Percentiles rank a stretch among this genome's conserved stretches.
phyloP scores from a whole-genome alignment of 1,140 invertebrate species.

The honey bee (Apis mellifera) region Amel_HAv3.1 CM009939.2:8695001-8695500 shows the following conservation, averaged over 20 bases:
- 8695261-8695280: slow-evolving; percentile 47
- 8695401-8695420: background rate
- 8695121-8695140: slow-evolving; percentile 15
- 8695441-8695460: no score
- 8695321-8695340: background rate
- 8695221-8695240: slow-evolving; percentile 51
- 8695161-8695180: background rate
- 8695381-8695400: no score
- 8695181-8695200: background rate
- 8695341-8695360: slow-evolving; percentile 18
- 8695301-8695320: slow-evolving; percentile 14
- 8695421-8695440: background rate
- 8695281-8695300: slow-evolving; percentile 11
- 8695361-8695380: slow-evolving; percentile 9
- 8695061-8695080: background rate
- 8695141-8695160: slow-evolving; percentile 6
- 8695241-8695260: slow-evolving; percentile 6
- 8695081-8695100: background rate
- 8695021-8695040: slow-evolving; percentile 70
- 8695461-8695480: no score
- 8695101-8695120: no score
- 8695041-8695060: slow-evolving; percentile 31
- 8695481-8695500: background rate
- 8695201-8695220: slow-evolving; percentile 43
- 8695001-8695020: slow-evolving; percentile 75